Base-by-base conservation (phyloP, 2,888 invertebrate species). In the Pristionchus entomophagus region DNA sequence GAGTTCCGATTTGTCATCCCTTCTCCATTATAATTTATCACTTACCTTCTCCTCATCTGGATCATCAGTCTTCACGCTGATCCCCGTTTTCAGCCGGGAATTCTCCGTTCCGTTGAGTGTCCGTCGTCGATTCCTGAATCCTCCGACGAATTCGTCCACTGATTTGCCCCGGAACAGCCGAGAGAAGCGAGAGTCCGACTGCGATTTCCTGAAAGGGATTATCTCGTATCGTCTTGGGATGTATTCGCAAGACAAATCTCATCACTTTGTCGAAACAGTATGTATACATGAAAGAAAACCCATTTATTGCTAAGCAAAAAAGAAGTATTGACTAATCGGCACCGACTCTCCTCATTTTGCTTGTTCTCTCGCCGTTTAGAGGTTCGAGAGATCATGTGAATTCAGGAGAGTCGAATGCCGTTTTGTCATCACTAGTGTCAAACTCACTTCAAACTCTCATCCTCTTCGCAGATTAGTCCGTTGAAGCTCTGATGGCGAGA, bases 91-190 rank as follows among this genome's bases (percentile, higher is more conserved):
- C n/a, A 51, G 8, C n/a, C 83, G n/a, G 14, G 45, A 45, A 59
- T 59, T 59, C 45, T 84, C 83, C 3, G 77, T 22, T 56, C 77
- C 85, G 45, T 85, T 85, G n/a, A 85, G 29, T 32, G 85, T 85
- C n/a, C 56, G 32, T 59, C 77, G 59, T 56, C 85, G 73, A 19
- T 53, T 53, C 32, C 53, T 22, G 84, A 84, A 84, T 41, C 84
- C 84, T 17, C 85, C 56, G 19, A 77, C 88, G 86, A 91, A 89
- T 41, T 88, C 89, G 78, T 91, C 91, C 19, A 91, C 91, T 12
- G 90, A 90, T 65, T 88, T 89, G 26, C 91, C 91, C n/a, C 91
- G 87, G 49, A 89, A 86, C 82, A 91, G 89, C 14, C 91, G 84
- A 8, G 89, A 87, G 51, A 80, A 80, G 10, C 78, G 78, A 35